Conservation (phyloP, 2,113 vertebrate genomes). For the Pelmatolapia mariae region DNA sequence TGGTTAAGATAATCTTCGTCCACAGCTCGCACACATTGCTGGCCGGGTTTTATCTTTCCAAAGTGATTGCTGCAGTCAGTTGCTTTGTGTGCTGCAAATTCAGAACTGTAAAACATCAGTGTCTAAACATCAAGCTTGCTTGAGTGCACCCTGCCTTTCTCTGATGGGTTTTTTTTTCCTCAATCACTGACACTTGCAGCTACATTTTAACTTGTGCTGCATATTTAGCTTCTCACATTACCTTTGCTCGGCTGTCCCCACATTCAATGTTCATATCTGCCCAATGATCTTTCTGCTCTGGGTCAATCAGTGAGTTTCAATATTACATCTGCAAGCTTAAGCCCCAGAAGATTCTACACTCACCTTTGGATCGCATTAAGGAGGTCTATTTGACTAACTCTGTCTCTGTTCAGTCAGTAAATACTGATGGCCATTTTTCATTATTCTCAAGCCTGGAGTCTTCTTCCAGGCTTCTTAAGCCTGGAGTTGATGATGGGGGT, state of each 20-base stretch:
- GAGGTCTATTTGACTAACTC: neutral
- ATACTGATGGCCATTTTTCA: neutral
- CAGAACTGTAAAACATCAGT: neutral
- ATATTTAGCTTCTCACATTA: neutral
- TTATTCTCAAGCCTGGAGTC: neutral
- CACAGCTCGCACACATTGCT: neutral
- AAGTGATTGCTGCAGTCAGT: neutral
- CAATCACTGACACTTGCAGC: neutral
- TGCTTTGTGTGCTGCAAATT: neutral
- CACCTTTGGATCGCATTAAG: neutral
- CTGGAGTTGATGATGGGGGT: accelerated
- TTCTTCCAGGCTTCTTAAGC: neutral
- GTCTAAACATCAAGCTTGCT: neutral
- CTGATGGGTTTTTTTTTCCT: accelerated
- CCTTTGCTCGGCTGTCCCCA: neutral
- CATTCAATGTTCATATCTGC: neutral
- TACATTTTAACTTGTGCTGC: neutral
- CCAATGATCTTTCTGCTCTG: neutral
- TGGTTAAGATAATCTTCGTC: neutral
- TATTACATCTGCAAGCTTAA: neutral
- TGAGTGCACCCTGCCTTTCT: neutral
- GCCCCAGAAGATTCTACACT: neutral
- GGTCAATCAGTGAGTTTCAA: neutral
- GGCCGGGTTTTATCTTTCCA: neutral
- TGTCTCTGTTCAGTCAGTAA: neutral